Evolutionary conservation across 64 coral and sea anemone species (phyloP).

Genomic region (Trachythela sp.): DNA sequence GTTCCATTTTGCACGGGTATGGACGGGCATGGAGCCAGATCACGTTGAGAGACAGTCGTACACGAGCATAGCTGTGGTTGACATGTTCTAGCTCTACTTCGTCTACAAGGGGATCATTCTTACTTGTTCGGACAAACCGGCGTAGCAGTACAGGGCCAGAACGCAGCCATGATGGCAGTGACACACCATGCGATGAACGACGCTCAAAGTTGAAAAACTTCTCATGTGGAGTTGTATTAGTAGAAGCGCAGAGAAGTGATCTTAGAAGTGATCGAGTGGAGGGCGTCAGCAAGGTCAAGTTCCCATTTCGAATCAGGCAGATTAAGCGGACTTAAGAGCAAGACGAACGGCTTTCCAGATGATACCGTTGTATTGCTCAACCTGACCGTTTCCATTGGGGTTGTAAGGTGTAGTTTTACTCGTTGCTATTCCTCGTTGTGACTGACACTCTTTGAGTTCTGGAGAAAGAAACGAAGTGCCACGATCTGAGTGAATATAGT

Average conservation of each 20-base stretch:
- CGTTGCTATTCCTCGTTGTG: background rate
- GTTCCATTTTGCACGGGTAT: background rate
- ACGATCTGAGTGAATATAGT: constrained; percentile 37
- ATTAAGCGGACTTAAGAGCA: background rate
- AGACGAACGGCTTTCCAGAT: constrained; percentile 17
- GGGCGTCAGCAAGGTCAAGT: background rate
- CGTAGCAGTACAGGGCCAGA: background rate
- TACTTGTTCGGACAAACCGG: constrained; percentile 10
- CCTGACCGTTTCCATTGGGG: constrained; percentile 31
- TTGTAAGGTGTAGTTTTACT: constrained; percentile 16
- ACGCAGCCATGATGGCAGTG: background rate
- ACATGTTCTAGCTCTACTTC: background rate
- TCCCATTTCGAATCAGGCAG: background rate
- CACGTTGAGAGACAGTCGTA: constrained; percentile 12
- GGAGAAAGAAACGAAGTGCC: background rate
- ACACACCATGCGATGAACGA: background rate
- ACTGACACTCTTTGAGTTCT: constrained; percentile 1
- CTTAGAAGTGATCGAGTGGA: constrained; percentile 2
- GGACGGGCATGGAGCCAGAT: constrained; percentile 18
- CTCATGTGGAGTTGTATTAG: background rate
- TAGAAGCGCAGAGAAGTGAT: constrained; percentile 4
- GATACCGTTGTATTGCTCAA: background rate
- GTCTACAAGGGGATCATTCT: constrained; percentile 25
- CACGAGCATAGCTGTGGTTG: constrained; percentile 23
- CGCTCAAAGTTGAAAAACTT: background rate